Base-by-base conservation (phyloP, 2,888 invertebrate species). In the Lobophora halterata region DNA sequence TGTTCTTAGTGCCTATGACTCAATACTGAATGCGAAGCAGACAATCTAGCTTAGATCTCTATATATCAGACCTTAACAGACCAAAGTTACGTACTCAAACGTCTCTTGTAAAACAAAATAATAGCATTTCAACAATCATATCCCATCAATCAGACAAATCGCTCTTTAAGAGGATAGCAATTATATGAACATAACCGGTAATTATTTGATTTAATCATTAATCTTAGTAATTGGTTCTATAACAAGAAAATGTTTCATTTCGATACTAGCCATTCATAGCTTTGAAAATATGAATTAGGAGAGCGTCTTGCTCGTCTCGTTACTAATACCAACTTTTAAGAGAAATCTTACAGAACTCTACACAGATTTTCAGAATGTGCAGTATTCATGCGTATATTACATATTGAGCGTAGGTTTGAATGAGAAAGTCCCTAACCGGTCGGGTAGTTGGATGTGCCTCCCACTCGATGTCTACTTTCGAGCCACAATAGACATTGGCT, bases 381-480 rank as follows among this genome's bases (percentile, higher is more conserved):
- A 21, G 30, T 35, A 35, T 35, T 21, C 11, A 18, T 41, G 14
- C 11, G 20, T 16, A 11, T 16, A n/a, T n/a, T n/a, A n/a, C n/a
- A n/a, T n/a, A 14, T 16, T 33, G 13, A 53, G 65, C 75, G 79
- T 77, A 73, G 79, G 77, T 69, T 70, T 83, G 79, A 80, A 81
- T 81, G 79, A 85, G 87, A 87, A 87, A 86, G 86, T 79, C 73
- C 62, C 65, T 61, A 71, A 86, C 86, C 87, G 86, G 87, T 86
- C 71, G 64, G 64, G 55, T 53, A 41, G 36, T 52, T 49, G 66
- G 33, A 13, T 43, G 13, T 25, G 25, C 13, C 77, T 76, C 73
- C 76, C 68, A 72, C 71, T 66, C 61, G 65, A 71, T 72, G 79
- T 79, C 82, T 80, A 85, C 86, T 87, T 87, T 86, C 85, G 80